A percentile compares a stretch with the other conserved stretches of the same genome.
These are phyloP conservation scores for Danaus plexippus DNA, from an alignment of 1,140 invertebrate genomes.

Conservation along the genomic window DNA sequence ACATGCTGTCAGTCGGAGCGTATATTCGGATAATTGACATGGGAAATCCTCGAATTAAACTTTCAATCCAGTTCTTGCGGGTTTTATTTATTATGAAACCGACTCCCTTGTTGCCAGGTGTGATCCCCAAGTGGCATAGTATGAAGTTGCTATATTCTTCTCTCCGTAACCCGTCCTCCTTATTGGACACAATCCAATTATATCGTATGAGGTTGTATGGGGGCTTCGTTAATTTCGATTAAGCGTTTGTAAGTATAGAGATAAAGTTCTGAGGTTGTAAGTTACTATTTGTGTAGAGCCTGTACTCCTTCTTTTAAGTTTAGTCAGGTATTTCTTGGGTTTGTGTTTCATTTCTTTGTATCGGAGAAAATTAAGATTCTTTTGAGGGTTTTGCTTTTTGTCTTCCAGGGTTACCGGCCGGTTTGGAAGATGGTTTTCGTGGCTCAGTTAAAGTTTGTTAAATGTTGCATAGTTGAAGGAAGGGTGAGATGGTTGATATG, in stretches of 20 bases:
- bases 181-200: constrained; percentile 22
- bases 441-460: constrained; percentile 8
- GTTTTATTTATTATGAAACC: constrained; percentile 24
- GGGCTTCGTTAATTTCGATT: constrained; percentile 14
- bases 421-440: constrained; percentile 22
- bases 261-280: constrained; percentile 22
- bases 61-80: constrained; percentile 1
- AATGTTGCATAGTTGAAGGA: constrained; percentile 15
- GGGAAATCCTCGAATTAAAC: neutral
- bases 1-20: neutral
- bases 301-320: constrained; percentile 6
- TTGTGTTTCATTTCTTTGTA: no score
- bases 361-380: neutral
- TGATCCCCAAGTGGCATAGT: constrained; percentile 20
- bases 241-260: constrained; percentile 10
- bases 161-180: constrained; percentile 14
- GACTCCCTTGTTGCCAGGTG: constrained; percentile 15
- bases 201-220: constrained; percentile 21
- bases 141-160: constrained; percentile 24
- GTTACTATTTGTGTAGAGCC: constrained; percentile 12
- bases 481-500: constrained; percentile 23
- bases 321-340: no score
- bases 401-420: constrained; percentile 15
- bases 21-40: constrained; percentile 12
- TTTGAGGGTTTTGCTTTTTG: constrained; percentile 12